A percentile compares a stretch with the other conserved stretches of the same genome.
Evolutionary conservation across 2,888 invertebrate species (phyloP).

Genomic region (Dynastes maya): DNA sequence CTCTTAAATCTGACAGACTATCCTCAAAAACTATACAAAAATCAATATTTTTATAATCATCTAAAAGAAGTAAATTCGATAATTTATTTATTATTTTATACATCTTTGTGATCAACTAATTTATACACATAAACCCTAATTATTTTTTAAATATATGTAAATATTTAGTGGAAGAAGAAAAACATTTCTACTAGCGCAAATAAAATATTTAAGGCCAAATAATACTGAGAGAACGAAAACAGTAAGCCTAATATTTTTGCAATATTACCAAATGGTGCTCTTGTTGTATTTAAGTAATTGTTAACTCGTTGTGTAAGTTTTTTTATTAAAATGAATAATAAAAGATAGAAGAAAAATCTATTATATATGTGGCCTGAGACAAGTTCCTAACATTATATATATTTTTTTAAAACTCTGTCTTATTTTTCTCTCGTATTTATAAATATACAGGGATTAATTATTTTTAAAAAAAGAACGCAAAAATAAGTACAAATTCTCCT

Average conservation of each 20-base stretch:
- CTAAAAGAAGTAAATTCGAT: not conserved
- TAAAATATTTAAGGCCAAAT: constrained; percentile 40
- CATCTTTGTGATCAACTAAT: no score
- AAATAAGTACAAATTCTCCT: constrained; percentile 29
- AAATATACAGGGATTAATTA: constrained; percentile 22
- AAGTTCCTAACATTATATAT: constrained; percentile 45
- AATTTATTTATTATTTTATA: no score
- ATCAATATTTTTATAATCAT: constrained; percentile 3
- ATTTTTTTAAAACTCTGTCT: not conserved
- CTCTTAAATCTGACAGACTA: no score
- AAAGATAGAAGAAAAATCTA: no score
- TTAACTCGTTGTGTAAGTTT: constrained; percentile 37
- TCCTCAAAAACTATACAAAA: no score
- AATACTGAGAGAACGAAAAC: not conserved
- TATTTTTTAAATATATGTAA: no score
- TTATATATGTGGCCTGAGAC: constrained; percentile 43
- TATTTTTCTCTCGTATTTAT: not conserved
- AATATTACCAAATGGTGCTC: constrained; percentile 50
- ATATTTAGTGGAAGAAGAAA: no score
- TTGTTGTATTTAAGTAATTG: constrained; percentile 38
- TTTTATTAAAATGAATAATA: constrained; percentile 18
- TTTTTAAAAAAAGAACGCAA: not conserved
- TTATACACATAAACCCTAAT: no score
- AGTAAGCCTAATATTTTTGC: constrained; percentile 34
- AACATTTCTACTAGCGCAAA: no score